Percentiles rank a stretch among this genome's conserved stretches.
phyloP scores from a whole-genome alignment of 2,888 invertebrate genomes.

The Leptopilina syphax region DNA sequence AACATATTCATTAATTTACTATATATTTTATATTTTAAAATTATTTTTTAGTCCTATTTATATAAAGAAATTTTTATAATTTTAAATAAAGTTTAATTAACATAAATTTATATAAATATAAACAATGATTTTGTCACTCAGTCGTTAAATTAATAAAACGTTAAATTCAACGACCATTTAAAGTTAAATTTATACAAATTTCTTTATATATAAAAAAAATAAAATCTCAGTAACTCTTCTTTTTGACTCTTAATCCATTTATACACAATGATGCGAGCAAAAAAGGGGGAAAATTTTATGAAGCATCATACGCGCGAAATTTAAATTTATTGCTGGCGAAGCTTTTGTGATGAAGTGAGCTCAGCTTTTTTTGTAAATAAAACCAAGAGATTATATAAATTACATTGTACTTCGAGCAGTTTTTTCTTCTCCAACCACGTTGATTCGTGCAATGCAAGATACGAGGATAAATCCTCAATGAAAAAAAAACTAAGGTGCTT shows the following conservation, averaged over 20 bases:
- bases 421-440: conserved; percentile 12
- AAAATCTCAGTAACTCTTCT: neutral
- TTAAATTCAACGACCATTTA: no score
- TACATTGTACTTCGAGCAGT: conserved; percentile 28
- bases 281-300: neutral
- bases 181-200: no score
- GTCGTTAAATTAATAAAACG: no score
- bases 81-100: no score
- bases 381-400: conserved; percentile 34
- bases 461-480: conserved; percentile 7
- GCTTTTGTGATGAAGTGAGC: conserved; percentile 8
- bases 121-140: no score
- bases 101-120: no score
- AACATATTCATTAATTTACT: no score
- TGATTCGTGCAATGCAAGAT: neutral
- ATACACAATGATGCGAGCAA: neutral
- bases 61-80: no score
- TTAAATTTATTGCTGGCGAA: conserved; percentile 11
- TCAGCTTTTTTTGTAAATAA: conserved; percentile 23
- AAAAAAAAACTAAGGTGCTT: conserved; percentile 40
- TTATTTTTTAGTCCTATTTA: neutral
- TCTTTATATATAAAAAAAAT: neutral
- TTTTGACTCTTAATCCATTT: conserved; percentile 10
- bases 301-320: neutral
- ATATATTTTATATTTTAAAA: neutral